Evolutionary conservation across 2,797 vertebrate species (phyloP), one percentile per base, ranked within the genome.

Genomic region (Cyclopterus lumpus): DNA sequence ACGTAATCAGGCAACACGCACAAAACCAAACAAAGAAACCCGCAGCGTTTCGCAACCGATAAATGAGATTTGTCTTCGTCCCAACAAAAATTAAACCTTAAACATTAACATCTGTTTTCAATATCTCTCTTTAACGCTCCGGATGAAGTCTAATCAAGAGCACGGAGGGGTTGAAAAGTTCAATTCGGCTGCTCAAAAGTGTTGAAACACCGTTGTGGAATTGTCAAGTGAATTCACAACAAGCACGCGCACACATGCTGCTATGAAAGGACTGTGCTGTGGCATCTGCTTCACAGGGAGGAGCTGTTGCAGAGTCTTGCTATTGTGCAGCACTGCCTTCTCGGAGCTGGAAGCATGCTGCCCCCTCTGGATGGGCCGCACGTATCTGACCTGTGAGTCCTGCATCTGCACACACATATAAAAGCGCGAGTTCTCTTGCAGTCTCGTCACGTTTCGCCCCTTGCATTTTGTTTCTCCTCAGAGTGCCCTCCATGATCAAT

Each of bases 231-330:
- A 63, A 67, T 62, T 59, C 28, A 55, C 53, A 53, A 71, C 32
- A 58, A 34, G 9, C n/a, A 76, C 55, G 57, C 9, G 32, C 57
- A 49, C 51, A 60, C 49, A 34, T 30, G 3, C 54, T 16, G 63
- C 65, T 54, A 6, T 73, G 42, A 57, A 22, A 20, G 6, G 16
- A 67, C 62, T 89, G 82, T 79, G 80, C 88, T 88, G 73, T 71
- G 46, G 55, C 30, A 10, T 34, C 46, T 67, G 38, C 24, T 79
- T 83, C 85, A 75, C 94, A 99, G 98, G 94, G 98, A 99, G 95
- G 97, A 98, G 89, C 95, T 99, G 88, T 96, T 97, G 53, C 97
- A 98, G 91, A 96, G 97, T 88, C 95, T 99, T 67, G 95, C 96
- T 62, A 95, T 99, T 22, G 96, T 99, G 71, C 97, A 98, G 82